Evolutionary conservation across 2,888 invertebrate species (phyloP).

Genomic region (Rotaria sp.): DNA sequence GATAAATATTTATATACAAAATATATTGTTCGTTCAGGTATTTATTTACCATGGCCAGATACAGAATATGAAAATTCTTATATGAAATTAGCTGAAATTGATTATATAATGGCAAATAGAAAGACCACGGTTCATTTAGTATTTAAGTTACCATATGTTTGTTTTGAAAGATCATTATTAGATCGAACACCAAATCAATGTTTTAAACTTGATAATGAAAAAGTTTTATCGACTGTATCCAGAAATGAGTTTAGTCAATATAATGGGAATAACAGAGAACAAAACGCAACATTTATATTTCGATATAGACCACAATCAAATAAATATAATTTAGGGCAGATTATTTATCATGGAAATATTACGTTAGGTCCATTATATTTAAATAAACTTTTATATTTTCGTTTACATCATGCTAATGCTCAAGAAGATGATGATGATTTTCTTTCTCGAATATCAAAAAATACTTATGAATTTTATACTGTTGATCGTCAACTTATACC

Average conservation of each 20-base stretch:
- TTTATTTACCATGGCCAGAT: neutral
- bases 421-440: constrained; percentile 3
- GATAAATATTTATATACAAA: neutral
- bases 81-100: neutral
- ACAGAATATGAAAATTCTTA: neutral
- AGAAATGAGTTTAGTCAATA: neutral
- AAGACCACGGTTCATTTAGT: neutral
- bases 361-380: neutral
- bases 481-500: neutral
- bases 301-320: neutral
- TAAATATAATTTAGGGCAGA: neutral
- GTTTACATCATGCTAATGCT: neutral
- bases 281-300: neutral
- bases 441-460: neutral
- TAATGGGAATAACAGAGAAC: neutral
- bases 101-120: neutral
- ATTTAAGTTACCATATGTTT: neutral
- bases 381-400: neutral
- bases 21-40: neutral
- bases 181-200: neutral
- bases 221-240: neutral
- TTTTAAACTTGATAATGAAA: neutral
- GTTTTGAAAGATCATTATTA: neutral
- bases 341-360: neutral
- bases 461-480: neutral